A percentile compares a stretch with the other conserved stretches of the same genome.
These are phyloP conservation scores for Coelopa pilipes DNA, from an alignment of 2,888 invertebrate genomes.

Conservation along the genomic window DNA sequence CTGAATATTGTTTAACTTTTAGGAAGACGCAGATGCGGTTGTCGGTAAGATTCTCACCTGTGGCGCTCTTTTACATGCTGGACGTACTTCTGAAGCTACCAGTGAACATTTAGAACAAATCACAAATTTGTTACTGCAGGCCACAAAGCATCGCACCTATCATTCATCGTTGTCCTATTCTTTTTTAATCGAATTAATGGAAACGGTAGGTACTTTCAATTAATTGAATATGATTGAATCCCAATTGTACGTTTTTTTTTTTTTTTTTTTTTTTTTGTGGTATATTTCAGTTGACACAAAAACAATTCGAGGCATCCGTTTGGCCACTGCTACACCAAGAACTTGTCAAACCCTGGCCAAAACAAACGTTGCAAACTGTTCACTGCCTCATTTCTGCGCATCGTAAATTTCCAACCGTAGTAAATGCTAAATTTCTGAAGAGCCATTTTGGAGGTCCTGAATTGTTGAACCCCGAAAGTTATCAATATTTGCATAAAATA, in stretches of 20 bases:
- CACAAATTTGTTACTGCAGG: constrained; percentile 61
- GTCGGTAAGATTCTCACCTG: constrained; percentile 78
- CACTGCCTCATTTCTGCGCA: constrained; percentile 70
- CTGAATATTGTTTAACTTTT: constrained; percentile 39
- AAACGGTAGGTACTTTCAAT: constrained; percentile 64
- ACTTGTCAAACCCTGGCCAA: constrained; percentile 72
- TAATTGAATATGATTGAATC: neutral
- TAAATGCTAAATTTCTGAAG: constrained; percentile 70
- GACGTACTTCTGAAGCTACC: constrained; percentile 69
- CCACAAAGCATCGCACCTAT: constrained; percentile 53
- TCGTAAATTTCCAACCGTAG: constrained; percentile 68
- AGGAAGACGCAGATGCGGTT: constrained; percentile 81
- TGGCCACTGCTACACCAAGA: constrained; percentile 74
- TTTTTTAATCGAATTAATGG: constrained; percentile 73
- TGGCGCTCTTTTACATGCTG: constrained; percentile 77
- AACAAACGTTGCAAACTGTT: constrained; percentile 75
- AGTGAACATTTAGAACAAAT: constrained; percentile 69
- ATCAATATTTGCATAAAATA: constrained; percentile 71
- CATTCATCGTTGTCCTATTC: constrained; percentile 68
- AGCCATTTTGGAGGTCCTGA: constrained; percentile 71
- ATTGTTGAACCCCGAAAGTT: constrained; percentile 71
- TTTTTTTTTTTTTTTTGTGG: too few relatives aligned
- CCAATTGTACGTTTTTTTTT: constrained; percentile 4
- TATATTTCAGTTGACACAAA: constrained; percentile 67
- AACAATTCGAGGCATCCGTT: constrained; percentile 70